Evolutionary conservation across 1,140 invertebrate genomes (phyloP).

Genomic region (Formica exsecta): DNA sequence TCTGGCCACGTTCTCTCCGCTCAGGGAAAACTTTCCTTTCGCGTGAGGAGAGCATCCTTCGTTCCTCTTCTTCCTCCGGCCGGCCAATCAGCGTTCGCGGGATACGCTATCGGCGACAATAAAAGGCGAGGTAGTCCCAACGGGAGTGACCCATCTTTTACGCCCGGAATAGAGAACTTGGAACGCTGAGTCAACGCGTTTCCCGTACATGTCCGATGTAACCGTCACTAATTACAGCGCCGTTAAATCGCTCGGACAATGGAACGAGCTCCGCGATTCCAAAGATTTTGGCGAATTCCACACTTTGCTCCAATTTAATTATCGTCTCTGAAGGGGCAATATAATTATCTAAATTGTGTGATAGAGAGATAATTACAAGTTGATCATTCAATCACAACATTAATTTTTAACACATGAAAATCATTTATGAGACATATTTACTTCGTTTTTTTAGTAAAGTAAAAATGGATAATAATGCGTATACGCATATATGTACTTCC

Average conservation of each 20-base stretch:
- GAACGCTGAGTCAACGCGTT: slow-evolving; percentile 19
- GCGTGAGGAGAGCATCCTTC: slow-evolving; percentile 43
- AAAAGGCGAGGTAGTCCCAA: slow-evolving; percentile 22
- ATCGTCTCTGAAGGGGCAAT: not conserved
- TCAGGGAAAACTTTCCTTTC: slow-evolving; percentile 67
- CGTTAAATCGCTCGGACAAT: slow-evolving; percentile 14
- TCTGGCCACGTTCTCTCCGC: slow-evolving; percentile 45
- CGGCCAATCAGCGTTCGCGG: slow-evolving; percentile 33
- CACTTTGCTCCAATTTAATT: not conserved
- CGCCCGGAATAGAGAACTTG: slow-evolving; percentile 6
- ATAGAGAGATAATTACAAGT: not conserved
- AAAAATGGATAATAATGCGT: not conserved
- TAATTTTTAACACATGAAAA: not conserved
- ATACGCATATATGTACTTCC: not conserved
- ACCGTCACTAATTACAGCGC: slow-evolving; percentile 11
- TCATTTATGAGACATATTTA: no score
- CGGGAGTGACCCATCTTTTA: slow-evolving; percentile 33
- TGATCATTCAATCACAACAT: not conserved
- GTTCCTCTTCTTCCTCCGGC: slow-evolving; percentile 12
- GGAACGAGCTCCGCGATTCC: not conserved
- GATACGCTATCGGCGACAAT: slow-evolving; percentile 51
- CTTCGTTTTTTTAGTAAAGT: not conserved
- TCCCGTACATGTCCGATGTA: not conserved
- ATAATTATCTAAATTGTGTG: not conserved
- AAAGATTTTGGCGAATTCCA: not conserved